These are phyloP conservation scores for Bradypus variegatus DNA, from an alignment of 2,797 vertebrate genomes.

Conservation along the genomic window DNA sequence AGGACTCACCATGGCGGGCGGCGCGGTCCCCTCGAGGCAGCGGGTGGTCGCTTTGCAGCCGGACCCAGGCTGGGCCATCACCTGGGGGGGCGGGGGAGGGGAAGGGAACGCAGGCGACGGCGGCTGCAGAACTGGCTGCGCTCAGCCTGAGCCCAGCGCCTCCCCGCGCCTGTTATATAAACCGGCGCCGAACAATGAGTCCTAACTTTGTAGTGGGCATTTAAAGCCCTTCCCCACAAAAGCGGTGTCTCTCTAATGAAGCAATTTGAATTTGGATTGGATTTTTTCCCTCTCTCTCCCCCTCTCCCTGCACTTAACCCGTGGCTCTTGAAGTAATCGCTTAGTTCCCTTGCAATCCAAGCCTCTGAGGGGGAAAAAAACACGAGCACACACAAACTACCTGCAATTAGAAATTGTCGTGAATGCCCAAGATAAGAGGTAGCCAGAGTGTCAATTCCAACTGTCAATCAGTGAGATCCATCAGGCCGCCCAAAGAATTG, in stretches of 20 bases:
- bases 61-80: conserved; percentile 71
- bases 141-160: conserved; percentile 70
- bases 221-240: conserved; percentile 87
- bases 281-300: conserved; percentile 77
- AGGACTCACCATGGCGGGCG: conserved; percentile 86
- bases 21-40: conserved; percentile 81
- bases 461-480: conserved; percentile 94
- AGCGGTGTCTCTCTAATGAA: conserved; percentile 90
- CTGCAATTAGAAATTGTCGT: conserved; percentile 98
- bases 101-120: conserved; percentile 57
- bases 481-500: conserved; percentile 95
- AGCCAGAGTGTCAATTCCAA: conserved; percentile 96
- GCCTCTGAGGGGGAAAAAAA: conserved; percentile 75
- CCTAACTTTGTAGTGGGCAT: conserved; percentile 85
- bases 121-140: conserved; percentile 56
- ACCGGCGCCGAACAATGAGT: conserved; percentile 86
- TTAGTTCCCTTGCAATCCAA: conserved; percentile 87
- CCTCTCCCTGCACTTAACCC: conserved; percentile 83
- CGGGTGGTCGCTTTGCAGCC: conserved; percentile 78
- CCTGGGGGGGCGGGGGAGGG: conserved; percentile 71
- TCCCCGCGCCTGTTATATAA: conserved; percentile 84
- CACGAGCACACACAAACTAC: conserved; percentile 83
- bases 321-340: conserved; percentile 87
- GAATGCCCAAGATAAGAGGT: conserved; percentile 93
- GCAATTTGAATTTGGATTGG: conserved; percentile 95